Conservation (phyloP, 2,113 vertebrate genomes). For the Lucifuga dentata region DNA sequence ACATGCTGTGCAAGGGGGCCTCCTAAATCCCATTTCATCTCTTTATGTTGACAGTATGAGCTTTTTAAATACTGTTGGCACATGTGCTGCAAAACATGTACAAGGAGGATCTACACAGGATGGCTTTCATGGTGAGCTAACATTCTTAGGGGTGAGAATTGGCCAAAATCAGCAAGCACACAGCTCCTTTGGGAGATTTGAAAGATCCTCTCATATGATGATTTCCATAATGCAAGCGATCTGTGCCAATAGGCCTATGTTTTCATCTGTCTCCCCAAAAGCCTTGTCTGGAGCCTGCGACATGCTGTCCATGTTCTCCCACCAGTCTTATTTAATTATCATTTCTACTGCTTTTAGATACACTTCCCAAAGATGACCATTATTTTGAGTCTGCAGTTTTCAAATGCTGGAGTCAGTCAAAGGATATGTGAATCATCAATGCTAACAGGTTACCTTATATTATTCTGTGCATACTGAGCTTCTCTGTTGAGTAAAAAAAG, state of each 20-base stretch:
- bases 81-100: slow-evolving; percentile 32
- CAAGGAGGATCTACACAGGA: slow-evolving; percentile 34
- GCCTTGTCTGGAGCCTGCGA: slow-evolving; percentile 36
- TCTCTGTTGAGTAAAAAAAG: too few species aligned
- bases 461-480: slow-evolving; percentile 3
- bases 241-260: slow-evolving; percentile 80
- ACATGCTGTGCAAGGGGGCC: slow-evolving; percentile 38
- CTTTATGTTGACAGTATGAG: slow-evolving; percentile 64
- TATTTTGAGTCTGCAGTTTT: slow-evolving; percentile 45
- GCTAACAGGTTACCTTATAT: slow-evolving; percentile 41
- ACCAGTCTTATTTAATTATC: slow-evolving; percentile 58
- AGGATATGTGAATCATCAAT: slow-evolving; percentile 25
- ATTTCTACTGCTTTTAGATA: slow-evolving; percentile 38
- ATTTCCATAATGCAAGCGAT: slow-evolving; percentile 82
- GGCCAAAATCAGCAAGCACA: slow-evolving; percentile 81
- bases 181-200: slow-evolving; percentile 71
- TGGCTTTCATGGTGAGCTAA: slow-evolving; percentile 60
- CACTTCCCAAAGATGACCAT: slow-evolving; percentile 49
- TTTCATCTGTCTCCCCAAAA: slow-evolving; percentile 72
- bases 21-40: slow-evolving; percentile 50
- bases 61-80: slow-evolving; percentile 55
- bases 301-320: slow-evolving; percentile 27
- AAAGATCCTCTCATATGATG: slow-evolving; percentile 71
- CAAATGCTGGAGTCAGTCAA: slow-evolving; percentile 34
- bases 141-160: slow-evolving; percentile 75